These are phyloP conservation scores for Sinocyclocheilus grahami DNA, from an alignment of 2,113 vertebrate species.

Conservation along the genomic window DNA sequence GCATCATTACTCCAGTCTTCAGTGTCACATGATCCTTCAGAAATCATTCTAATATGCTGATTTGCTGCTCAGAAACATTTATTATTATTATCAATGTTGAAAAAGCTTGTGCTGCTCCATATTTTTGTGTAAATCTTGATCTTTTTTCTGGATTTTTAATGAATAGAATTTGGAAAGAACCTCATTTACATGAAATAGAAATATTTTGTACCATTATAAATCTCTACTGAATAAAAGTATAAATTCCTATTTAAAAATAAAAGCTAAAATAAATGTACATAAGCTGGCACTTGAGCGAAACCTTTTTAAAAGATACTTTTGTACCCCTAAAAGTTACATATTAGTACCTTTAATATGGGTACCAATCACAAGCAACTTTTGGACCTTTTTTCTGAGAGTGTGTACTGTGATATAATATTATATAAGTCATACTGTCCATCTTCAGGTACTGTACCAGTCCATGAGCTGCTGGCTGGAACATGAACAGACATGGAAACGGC, in stretches of 20 bases:
- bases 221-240: too few species aligned
- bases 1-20: too few species aligned
- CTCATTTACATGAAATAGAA: not conserved
- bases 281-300: too few species aligned
- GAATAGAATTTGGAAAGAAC: not conserved
- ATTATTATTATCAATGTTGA: not conserved
- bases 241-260: too few species aligned
- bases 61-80: not conserved
- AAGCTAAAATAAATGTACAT: too few species aligned
- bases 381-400: not conserved
- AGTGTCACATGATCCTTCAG: too few species aligned
- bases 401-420: not conserved
- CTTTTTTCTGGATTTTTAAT: not conserved
- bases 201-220: not conserved
- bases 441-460: not conserved
- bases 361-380: not conserved
- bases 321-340: not conserved
- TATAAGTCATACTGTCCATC: not conserved
- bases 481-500: not conserved
- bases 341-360: not conserved
- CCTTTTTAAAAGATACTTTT: not conserved
- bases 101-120: not conserved
- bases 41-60: not conserved
- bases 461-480: not conserved
- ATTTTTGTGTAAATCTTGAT: not conserved